Percentiles rank a stretch among this genome's conserved stretches.
Conservation (phyloP, 2,888 invertebrate genomes). For the Conistra vaccinii region DNA sequence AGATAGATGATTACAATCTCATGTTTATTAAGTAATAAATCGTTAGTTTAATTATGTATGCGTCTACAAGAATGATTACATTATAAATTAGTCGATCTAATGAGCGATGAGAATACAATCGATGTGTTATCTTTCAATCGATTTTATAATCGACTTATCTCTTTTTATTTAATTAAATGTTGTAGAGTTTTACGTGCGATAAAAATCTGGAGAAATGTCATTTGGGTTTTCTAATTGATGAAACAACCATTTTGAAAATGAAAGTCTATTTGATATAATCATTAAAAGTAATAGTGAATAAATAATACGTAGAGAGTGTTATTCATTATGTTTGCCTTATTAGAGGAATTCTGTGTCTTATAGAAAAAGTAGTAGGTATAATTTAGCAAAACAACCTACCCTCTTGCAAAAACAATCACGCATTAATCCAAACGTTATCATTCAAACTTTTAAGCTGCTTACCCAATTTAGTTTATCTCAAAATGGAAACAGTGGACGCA, state of each 20-base stretch:
- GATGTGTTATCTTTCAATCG: conserved; percentile 35
- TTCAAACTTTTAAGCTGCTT: conserved; percentile 24
- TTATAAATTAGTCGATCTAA: conserved; percentile 58
- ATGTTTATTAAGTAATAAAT: conserved; percentile 66
- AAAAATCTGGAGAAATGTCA: conserved; percentile 10
- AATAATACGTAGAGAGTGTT: too few relatives aligned
- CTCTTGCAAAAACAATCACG: not conserved
- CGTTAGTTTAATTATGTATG: conserved; percentile 61
- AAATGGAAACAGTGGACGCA: conserved; percentile 51
- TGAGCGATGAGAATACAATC: conserved; percentile 56
- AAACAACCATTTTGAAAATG: not conserved
- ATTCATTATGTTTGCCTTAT: not conserved
- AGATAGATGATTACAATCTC: conserved; percentile 63
- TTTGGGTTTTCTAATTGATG: not conserved
- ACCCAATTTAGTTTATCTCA: conserved; percentile 49
- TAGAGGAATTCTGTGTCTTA: not conserved
- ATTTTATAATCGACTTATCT: conserved; percentile 18
- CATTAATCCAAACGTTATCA: conserved; percentile 26
- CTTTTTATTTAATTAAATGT: conserved; percentile 30
- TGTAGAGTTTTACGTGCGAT: conserved; percentile 24
- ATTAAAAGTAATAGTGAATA: not conserved
- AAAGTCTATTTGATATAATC: not conserved
- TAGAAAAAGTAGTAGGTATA: not conserved
- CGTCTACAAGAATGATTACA: conserved; percentile 59
- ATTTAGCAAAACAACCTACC: not conserved